Base-by-base conservation (phyloP, 1,140 invertebrate species). In the Papilio dardanus region DNA sequence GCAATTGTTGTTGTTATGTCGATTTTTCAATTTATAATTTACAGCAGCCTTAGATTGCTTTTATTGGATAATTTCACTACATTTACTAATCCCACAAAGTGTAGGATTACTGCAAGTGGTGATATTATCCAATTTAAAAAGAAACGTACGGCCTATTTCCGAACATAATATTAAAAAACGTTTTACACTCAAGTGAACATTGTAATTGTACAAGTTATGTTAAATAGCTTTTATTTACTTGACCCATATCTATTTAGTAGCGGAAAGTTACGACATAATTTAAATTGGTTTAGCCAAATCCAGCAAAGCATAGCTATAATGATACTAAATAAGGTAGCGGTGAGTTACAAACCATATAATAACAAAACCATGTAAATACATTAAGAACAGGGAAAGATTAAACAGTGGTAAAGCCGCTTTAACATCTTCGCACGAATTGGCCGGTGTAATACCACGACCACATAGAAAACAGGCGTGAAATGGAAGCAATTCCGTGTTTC, bases 91-190 rank as follows among this genome's bases (percentile, higher is more conserved):
- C 54, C 54, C 8, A 16, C 21, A 62, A 30, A 62, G 3, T 62
- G 54, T 62, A 62, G 54, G 24, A 62, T 62, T 30, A 28, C 54
- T 28, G 28, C 24, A 62, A 62, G 24, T 62, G 24, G 24, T 62
- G 54, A 62, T 62, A 30, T 62, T 28, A 62, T 62, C 54, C 54
- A 62, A 62, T 62, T 62, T 62, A 62, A 28, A 21, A 62, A 62
- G 46, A 62, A 30, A 62, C 54, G 28, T 28, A 58, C 50, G 21
- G 10, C 21, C 21, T 58, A 28, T 14, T 0, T 62, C 54, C 5
- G 3, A 62, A 21, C 3, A 28, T 62, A 14, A 62, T 28, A 12
- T 62, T 62, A 62, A 30, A 24, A 5, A 62, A 62, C 54, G 19
- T 58, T 62, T 62, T 62, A 62, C 12, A 12, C 24, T 14, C 24